Evolutionary conservation across 30 jellyfish, hydroid and myxozoan genomes (phyloP).

Genomic region (Chrysaora quinquecirrha): DNA sequence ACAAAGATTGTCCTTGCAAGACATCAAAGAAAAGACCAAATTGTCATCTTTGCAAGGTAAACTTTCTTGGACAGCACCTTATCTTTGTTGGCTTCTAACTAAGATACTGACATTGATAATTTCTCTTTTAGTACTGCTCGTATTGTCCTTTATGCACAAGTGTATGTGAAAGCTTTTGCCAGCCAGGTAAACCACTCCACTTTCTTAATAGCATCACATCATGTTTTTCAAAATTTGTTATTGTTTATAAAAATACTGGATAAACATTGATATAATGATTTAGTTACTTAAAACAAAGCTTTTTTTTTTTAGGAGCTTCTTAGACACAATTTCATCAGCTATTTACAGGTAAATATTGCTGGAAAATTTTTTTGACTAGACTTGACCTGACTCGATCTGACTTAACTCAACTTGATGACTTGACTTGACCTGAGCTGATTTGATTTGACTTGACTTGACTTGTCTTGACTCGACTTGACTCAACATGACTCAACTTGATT

Average conservation of each 20-base stretch:
- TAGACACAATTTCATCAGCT: conserved; percentile 69
- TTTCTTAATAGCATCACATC: background rate
- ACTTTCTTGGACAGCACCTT: background rate
- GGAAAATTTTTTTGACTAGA: too few relatives aligned
- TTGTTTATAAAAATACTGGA: too few relatives aligned
- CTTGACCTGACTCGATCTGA: too few relatives aligned
- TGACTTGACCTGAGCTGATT: too few relatives aligned
- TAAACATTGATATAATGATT: too few relatives aligned
- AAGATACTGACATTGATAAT: background rate
- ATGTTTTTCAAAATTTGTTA: too few relatives aligned
- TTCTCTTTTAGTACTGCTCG: conserved; percentile 59
- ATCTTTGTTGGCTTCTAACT: background rate
- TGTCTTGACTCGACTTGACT: too few relatives aligned
- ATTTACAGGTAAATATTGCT: conserved; percentile 60
- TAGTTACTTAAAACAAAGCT: too few relatives aligned
- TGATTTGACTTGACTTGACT: too few relatives aligned
- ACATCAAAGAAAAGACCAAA: conserved; percentile 47
- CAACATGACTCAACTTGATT: too few relatives aligned
- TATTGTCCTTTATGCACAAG: conserved; percentile 58
- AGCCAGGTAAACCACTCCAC: conserved; percentile 54
- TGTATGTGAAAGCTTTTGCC: conserved; percentile 66
- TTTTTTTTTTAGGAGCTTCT: conserved; percentile 48
- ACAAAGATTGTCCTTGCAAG: conserved; percentile 74
- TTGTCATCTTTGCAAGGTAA: conserved; percentile 79
- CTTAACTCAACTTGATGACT: too few relatives aligned